Evolutionary conservation across 1,140 invertebrate species (phyloP).

Genomic region (Frieseomelitta varia): DNA sequence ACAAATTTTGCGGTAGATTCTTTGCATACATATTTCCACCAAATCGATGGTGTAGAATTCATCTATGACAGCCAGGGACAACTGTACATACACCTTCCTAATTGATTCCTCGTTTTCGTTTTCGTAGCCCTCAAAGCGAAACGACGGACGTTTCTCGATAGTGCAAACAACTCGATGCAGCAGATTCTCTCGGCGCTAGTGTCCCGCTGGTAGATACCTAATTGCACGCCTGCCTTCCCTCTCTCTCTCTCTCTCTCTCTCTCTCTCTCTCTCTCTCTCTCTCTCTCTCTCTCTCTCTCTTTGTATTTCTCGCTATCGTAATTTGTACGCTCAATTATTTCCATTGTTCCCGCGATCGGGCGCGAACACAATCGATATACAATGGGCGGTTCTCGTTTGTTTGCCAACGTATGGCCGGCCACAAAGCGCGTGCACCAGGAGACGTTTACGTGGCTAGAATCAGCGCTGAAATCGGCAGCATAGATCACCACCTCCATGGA

Average conservation of each 20-base stretch:
- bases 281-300: not conserved
- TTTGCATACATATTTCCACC: no score
- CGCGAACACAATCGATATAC: slow-evolving; percentile 65
- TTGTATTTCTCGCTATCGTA: slow-evolving; percentile 48
- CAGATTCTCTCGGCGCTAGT: not conserved
- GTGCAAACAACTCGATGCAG: not conserved
- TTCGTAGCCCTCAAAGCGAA: slow-evolving; percentile 32
- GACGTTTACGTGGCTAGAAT: slow-evolving; percentile 60
- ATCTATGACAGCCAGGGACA: no score
- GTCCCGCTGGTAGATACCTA: slow-evolving; percentile 22
- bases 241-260: no score
- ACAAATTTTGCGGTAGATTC: no score
- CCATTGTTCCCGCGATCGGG: slow-evolving; percentile 62
- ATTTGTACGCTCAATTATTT: slow-evolving; percentile 66
- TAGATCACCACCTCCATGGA: slow-evolving; percentile 49
- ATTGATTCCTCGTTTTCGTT: not conserved
- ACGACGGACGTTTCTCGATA: not conserved
- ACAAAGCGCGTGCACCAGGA: slow-evolving; percentile 47
- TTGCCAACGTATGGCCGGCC: slow-evolving; percentile 51
- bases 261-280: not conserved
- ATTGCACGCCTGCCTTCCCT: no score
- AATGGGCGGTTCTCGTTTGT: slow-evolving; percentile 64
- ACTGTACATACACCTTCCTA: not conserved
- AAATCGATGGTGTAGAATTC: no score
- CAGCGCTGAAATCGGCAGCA: slow-evolving; percentile 47